phyloP scores from a whole-genome alignment of 2,113 vertebrate genomes.

The Bos javanicus region DNA sequence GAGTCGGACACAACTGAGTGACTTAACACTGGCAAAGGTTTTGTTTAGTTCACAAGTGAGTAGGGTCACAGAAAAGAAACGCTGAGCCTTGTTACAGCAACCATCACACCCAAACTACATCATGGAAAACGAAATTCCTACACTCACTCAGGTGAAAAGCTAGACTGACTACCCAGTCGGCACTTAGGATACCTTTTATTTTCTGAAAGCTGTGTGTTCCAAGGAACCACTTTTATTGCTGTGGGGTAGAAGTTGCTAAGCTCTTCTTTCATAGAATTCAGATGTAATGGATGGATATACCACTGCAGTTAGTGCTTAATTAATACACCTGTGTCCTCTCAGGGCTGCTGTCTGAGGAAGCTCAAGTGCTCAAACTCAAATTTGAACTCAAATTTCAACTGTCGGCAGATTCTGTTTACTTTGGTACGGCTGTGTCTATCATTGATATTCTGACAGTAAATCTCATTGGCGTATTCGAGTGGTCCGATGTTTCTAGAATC shows the following conservation, averaged over 20 bases:
- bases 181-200: too few relatives aligned
- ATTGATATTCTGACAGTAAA: neutral
- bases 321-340: neutral
- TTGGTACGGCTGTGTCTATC: conserved; percentile 2
- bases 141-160: neutral
- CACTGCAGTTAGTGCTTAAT: conserved; percentile 57
- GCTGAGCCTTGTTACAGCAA: neutral
- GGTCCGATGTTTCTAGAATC: neutral
- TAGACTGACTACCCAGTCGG: neutral
- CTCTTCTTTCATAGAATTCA: neutral
- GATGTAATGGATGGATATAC: neutral
- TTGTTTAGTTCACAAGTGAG: neutral
- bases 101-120: neutral
- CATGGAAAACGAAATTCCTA: neutral
- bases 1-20: neutral
- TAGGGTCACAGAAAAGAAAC: neutral
- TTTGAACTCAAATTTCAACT: conserved; percentile 20
- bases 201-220: neutral
- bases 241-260: neutral
- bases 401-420: neutral
- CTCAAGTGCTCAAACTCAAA: conserved; percentile 16
- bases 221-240: neutral
- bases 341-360: conserved; percentile 52
- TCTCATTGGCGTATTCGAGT: neutral
- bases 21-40: neutral